Evolutionary conservation across 1,140 invertebrate species (phyloP), one percentile per base, ranked within the genome.

Genomic region (Ceratoteleas bidentatus): DNA sequence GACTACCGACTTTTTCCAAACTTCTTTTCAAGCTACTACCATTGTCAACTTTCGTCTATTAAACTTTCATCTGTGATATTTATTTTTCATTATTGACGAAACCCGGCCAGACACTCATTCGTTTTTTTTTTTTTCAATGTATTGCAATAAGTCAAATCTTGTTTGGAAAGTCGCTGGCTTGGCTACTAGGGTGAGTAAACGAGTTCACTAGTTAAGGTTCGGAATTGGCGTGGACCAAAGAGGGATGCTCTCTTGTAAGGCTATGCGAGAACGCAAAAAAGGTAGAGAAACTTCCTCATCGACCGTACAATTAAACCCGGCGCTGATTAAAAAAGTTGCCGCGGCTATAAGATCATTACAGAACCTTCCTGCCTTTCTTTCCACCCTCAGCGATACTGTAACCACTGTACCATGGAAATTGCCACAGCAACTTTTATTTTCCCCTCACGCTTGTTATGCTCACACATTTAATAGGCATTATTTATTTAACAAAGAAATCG

Each of bases 271-370:
- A 81, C 53, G 66, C 70, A 73, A 84, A 84, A 82, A 74, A 82
- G 77, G 77, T 84, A 77, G 74, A 88, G 84, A 79, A 88, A 85
- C 85, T 89, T 90, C 86, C 88, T 88, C 88, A 89, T 90, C 89
- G 89, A 89, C 85, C 89, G 87, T 90, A 90, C 90, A 91, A 90
- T 91, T 91, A 90, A 90, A 91, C 88, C 85, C 86, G 85, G 87
- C 89, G 88, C 89, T 91, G 89, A 91, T 91, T 91, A 91, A 91
- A 91, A 91, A 91, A 91, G 89, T 91, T 91, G 87, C 89, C 85
- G 84, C 85, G 86, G 82, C 86, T 85, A 87, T 90, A 91, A 91
- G 89, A 91, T 91, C 90, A 91, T 91, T 91, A 91, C 85, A 88
- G 84, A 84, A 84, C 76, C 84, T 85, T 88, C 79, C 66, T 76